Evolutionary conservation across 2,888 invertebrate species (phyloP).

Genomic region (Drosophila colorata): DNA sequence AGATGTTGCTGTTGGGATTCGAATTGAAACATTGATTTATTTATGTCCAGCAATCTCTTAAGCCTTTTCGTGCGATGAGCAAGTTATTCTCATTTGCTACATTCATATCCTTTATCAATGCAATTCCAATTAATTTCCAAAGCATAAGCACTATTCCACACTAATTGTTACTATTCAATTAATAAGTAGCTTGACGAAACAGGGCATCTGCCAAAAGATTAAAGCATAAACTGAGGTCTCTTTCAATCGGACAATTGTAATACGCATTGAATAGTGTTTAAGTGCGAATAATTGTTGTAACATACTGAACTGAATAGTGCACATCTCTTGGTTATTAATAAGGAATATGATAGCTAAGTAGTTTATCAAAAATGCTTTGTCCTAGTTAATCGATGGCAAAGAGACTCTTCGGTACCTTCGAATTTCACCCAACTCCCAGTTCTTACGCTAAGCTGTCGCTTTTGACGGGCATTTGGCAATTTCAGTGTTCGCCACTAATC

Average conservation of each 20-base stretch:
- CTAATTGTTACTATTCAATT: not conserved
- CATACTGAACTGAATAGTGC: not conserved
- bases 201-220: not conserved
- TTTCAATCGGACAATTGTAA: not conserved
- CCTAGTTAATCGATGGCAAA: not conserved
- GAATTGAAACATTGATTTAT: not conserved
- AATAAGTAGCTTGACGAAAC: not conserved
- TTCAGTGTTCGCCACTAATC: conserved; percentile 64
- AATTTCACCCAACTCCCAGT: not conserved
- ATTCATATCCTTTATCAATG: not conserved
- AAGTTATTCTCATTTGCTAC: not conserved
- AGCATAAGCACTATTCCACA: not conserved
- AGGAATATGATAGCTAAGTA: not conserved
- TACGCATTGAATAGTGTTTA: not conserved
- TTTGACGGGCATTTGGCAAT: conserved; percentile 56
- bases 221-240: no score
- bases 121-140: not conserved
- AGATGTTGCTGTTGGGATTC: no score
- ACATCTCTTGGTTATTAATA: not conserved
- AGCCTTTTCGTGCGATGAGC: not conserved
- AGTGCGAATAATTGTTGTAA: not conserved
- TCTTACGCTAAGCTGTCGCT: conserved; percentile 27
- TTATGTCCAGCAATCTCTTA: not conserved
- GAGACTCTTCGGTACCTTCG: not conserved
- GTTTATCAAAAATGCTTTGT: not conserved